Percentiles rank a stretch among this genome's conserved stretches.
Evolutionary conservation across 2,797 vertebrate species (phyloP).

Genomic region (Chiloscyllium punctatum): DNA sequence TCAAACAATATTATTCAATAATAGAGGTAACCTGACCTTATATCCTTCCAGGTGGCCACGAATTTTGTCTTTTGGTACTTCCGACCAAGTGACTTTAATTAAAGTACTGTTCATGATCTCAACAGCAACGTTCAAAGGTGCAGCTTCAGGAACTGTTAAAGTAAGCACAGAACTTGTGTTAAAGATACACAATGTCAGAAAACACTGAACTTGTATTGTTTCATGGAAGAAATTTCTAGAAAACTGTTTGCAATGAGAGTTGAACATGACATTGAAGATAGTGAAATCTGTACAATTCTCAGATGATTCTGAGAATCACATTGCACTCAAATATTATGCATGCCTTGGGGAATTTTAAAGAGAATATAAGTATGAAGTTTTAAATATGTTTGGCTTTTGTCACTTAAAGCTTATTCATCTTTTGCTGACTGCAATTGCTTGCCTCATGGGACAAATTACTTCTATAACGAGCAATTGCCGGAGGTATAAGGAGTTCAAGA

Average conservation of each 20-base stretch:
- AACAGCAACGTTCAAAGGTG: slow-evolving; percentile 72
- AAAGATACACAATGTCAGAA: background rate
- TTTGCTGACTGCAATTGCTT: background rate
- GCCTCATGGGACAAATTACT: background rate
- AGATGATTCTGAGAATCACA: background rate
- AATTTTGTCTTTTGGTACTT: slow-evolving; percentile 81
- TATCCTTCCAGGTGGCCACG: slow-evolving; percentile 89
- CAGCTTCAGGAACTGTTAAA: slow-evolving; percentile 77
- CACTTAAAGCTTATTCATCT: background rate
- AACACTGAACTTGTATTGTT: background rate
- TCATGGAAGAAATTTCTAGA: background rate
- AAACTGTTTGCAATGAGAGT: background rate
- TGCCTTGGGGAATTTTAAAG: background rate
- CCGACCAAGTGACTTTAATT: slow-evolving; percentile 78
- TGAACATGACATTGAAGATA: background rate
- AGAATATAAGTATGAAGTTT: background rate
- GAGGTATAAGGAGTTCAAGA: background rate
- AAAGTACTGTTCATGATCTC: slow-evolving; percentile 76
- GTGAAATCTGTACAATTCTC: background rate
- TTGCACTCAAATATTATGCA: background rate
- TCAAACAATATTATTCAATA: background rate
- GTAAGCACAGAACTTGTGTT: background rate
- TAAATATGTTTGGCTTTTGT: slow-evolving; percentile 1
- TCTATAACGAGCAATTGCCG: background rate
- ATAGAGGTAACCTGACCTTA: slow-evolving; percentile 59